phyloP scores from a whole-genome alignment of 2,888 invertebrate genomes.

The Acleris emargana region DNA sequence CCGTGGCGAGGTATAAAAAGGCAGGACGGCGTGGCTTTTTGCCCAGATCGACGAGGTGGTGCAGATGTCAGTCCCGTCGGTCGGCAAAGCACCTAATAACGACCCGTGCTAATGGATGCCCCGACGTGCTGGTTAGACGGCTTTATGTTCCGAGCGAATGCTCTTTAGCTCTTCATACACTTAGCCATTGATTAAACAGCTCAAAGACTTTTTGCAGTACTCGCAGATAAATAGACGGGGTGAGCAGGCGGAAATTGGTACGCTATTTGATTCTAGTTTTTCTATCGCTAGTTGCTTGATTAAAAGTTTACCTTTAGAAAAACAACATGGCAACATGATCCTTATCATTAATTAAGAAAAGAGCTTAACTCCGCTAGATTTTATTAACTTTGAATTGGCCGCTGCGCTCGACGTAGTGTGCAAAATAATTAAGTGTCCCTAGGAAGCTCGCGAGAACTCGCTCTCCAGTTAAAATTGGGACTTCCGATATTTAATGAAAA shows the following conservation, averaged over 20 bases:
- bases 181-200: slow-evolving; percentile 35
- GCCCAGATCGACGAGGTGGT: slow-evolving; percentile 49
- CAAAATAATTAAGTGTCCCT: slow-evolving; percentile 1
- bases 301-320: no score
- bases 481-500: no score
- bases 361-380: no score
- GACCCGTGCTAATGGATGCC: slow-evolving; percentile 63
- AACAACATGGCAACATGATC: no score
- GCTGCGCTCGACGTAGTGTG: slow-evolving; percentile 6
- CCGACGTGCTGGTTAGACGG: slow-evolving; percentile 43
- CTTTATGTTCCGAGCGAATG: slow-evolving; percentile 34
- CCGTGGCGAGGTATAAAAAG: slow-evolving; percentile 23
- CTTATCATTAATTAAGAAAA: no score
- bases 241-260: no score
- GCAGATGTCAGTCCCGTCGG: slow-evolving; percentile 59
- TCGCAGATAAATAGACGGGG: no score
- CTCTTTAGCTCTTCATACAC: slow-evolving; percentile 34
- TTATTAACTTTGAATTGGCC: no score
- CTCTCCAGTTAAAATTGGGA: not conserved
- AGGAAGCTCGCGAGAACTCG: not conserved
- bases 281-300: no score
- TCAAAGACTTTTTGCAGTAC: slow-evolving; percentile 19
- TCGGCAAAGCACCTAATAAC: slow-evolving; percentile 55
- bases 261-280: no score
- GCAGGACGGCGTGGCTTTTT: slow-evolving; percentile 40